phyloP scores from a whole-genome alignment of 2,113 vertebrate species.

The Callochromis pleurospilus region DNA sequence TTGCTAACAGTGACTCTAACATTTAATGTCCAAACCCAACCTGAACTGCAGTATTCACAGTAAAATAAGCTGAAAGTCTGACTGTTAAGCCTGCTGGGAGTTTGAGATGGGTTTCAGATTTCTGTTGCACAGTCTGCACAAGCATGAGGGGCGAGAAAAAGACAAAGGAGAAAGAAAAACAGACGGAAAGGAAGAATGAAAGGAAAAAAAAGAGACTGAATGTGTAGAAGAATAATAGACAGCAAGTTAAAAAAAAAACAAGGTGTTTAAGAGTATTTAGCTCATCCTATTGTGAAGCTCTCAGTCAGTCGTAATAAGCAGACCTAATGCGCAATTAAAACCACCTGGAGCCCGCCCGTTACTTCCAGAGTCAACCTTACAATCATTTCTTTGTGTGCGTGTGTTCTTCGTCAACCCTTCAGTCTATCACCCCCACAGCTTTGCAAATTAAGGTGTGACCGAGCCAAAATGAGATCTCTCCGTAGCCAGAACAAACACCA shows the following conservation, averaged over 20 bases:
- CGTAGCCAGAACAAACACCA: conserved; percentile 25
- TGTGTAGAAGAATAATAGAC: not conserved
- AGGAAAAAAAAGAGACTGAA: not conserved
- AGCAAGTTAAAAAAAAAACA: not conserved
- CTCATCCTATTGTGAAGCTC: conserved; percentile 17
- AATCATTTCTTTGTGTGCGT: conserved; percentile 11
- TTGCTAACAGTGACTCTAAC: not conserved
- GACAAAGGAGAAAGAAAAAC: not conserved
- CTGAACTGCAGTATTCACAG: not conserved
- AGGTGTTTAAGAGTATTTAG: conserved; percentile 28
- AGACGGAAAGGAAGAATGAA: not conserved
- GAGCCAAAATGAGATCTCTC: conserved; percentile 14
- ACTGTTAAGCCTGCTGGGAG: not conserved
- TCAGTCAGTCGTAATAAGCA: conserved; percentile 50
- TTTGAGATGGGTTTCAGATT: not conserved
- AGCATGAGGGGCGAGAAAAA: not conserved
- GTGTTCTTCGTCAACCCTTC: not conserved
- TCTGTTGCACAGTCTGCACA: not conserved
- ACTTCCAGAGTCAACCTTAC: conserved; percentile 35
- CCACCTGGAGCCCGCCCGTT: conserved; percentile 50
- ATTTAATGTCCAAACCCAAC: not conserved
- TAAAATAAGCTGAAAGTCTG: not conserved
- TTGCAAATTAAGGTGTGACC: conserved; percentile 46
- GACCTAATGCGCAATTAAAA: conserved; percentile 37
- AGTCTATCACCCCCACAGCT: conserved; percentile 32